A percentile compares a stretch with the other conserved stretches of the same genome.
Evolutionary conservation across 2,113 vertebrate species (phyloP).

Genomic region (Desmodus rotundus): DNA sequence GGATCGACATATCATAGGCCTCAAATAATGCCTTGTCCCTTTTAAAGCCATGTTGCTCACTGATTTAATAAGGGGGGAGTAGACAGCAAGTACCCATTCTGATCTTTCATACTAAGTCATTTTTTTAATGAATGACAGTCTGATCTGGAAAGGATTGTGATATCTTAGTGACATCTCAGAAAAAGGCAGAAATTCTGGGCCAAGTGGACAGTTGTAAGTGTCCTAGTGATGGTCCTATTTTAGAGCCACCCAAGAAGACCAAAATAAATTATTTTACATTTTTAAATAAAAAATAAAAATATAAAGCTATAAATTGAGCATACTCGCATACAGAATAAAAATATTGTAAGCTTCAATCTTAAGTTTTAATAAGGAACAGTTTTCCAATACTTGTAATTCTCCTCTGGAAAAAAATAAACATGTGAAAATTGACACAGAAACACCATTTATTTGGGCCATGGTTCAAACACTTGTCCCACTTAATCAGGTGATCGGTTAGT

Average conservation of each 20-base stretch:
- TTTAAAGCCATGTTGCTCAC: not conserved
- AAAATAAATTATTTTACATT: not conserved
- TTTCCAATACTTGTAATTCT: not conserved
- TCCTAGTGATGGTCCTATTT: not conserved
- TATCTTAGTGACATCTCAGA: not conserved
- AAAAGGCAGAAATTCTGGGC: not conserved
- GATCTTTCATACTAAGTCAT: not conserved
- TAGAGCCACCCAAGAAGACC: not conserved
- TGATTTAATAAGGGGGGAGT: not conserved
- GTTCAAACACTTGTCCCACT: not conserved
- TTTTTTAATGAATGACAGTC: not conserved
- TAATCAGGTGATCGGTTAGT: not conserved
- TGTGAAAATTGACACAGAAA: not conserved
- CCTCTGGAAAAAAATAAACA: not conserved
- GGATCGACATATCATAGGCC: not conserved
- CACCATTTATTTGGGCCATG: not conserved
- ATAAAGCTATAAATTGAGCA: not conserved
- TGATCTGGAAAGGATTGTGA: not conserved
- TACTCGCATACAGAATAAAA: not conserved
- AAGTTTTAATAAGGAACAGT: not conserved
- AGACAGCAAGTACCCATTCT: not conserved
- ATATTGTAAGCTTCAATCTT: not conserved
- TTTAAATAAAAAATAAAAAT: constrained; percentile 21
- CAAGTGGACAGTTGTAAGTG: not conserved
- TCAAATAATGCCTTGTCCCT: not conserved